Conservation (phyloP, 2,113 vertebrate species). For the Rousettus leschenaultii region DNA sequence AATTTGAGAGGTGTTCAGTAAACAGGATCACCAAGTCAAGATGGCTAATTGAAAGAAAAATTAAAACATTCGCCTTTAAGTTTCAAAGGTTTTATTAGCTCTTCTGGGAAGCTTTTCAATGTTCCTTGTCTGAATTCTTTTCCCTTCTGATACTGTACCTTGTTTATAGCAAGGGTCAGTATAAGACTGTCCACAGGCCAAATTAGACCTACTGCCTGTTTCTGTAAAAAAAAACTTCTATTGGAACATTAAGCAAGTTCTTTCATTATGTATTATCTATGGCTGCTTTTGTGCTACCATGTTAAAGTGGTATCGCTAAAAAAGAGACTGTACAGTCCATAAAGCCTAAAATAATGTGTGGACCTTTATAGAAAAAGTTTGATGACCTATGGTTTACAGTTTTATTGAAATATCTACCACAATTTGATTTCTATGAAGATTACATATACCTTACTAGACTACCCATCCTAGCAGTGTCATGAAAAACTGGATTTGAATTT, state of each 20-base stretch:
- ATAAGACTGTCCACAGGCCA: not conserved
- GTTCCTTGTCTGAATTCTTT: not conserved
- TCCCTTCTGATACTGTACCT: not conserved
- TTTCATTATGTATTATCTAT: not conserved
- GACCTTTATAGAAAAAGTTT: slow-evolving; percentile 2
- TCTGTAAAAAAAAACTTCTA: slow-evolving; percentile 5
- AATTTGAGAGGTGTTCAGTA: not conserved
- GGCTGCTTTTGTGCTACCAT: not conserved
- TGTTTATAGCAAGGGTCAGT: not conserved
- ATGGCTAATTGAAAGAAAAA: not conserved
- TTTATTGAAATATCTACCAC: not conserved
- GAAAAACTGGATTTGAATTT: not conserved
- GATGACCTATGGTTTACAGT: not conserved
- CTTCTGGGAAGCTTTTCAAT: slow-evolving; percentile 34
- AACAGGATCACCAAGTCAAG: not conserved
- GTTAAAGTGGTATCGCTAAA: not conserved
- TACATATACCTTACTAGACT: not conserved
- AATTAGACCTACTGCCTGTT: not conserved
- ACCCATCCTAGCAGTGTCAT: not conserved
- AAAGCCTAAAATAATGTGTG: not conserved
- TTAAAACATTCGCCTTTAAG: not conserved
- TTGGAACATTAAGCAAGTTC: not conserved
- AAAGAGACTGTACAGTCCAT: not conserved
- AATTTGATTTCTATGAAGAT: not conserved
- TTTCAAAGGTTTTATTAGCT: slow-evolving; percentile 14